These are phyloP conservation scores for Eira barbara DNA, from an alignment of 2,113 vertebrate species.

Conservation along the genomic window DNA sequence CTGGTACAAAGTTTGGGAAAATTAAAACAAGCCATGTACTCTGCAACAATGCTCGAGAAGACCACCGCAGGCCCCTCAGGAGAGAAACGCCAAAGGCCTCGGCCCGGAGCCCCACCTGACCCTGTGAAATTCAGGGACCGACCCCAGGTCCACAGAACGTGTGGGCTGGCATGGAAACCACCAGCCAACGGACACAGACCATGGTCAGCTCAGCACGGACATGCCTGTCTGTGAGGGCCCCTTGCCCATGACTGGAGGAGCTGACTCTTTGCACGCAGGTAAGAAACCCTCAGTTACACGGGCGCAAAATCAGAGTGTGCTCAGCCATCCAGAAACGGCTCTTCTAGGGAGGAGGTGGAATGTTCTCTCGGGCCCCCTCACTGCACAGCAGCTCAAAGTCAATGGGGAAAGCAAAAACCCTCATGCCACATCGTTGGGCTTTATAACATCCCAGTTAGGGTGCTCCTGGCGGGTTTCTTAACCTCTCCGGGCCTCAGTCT, in stretches of 20 bases:
- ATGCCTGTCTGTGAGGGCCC: accelerated
- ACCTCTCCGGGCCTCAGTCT: not conserved
- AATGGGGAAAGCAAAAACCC: not conserved
- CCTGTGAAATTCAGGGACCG: not conserved
- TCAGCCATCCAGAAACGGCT: accelerated
- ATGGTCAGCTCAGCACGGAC: accelerated
- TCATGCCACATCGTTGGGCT: not conserved
- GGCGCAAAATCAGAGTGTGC: not conserved
- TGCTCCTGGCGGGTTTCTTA: not conserved
- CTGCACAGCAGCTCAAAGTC: not conserved
- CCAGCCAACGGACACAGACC: not conserved
- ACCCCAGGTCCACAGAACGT: accelerated
- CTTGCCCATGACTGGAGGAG: not conserved
- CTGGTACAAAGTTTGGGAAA: constrained; percentile 62
- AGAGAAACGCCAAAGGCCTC: not conserved
- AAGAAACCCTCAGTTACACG: not conserved
- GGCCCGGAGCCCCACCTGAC: not conserved
- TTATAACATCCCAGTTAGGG: not conserved
- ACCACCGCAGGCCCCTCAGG: not conserved
- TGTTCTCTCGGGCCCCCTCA: not conserved
- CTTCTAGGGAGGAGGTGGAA: not conserved
- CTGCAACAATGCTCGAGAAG: accelerated
- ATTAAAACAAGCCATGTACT: constrained; percentile 29
- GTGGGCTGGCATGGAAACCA: not conserved
- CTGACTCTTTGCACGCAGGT: not conserved